A percentile compares a stretch with the other conserved stretches of the same genome.
phyloP scores from a whole-genome alignment of 2,113 vertebrate genomes.

The Burhinus bistriatus region DNA sequence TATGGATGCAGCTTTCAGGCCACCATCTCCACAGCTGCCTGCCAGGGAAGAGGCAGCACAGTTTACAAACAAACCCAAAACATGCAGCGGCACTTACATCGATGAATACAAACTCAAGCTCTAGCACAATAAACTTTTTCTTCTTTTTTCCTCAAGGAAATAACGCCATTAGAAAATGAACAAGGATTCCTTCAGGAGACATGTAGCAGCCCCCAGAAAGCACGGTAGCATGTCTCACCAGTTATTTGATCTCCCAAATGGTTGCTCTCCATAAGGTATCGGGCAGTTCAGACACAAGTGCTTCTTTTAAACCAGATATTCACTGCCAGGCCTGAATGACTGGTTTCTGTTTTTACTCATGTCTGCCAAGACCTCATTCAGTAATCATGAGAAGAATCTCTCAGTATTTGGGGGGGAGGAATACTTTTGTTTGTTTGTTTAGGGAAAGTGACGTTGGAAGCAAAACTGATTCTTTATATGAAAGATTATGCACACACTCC shows the following conservation, averaged over 20 bases:
- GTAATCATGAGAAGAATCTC: neutral
- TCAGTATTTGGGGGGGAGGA: neutral
- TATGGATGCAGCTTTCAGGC: neutral
- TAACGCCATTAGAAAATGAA: neutral
- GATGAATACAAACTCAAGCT: neutral
- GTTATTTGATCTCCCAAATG: neutral
- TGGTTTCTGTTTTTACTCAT: neutral
- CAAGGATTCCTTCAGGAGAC: neutral
- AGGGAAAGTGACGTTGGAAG: neutral
- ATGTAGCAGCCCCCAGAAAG: neutral
- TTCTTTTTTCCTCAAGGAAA: neutral
- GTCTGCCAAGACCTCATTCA: neutral
- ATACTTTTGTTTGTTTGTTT: neutral
- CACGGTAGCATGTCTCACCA: neutral
- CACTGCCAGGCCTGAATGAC: neutral
- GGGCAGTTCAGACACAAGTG: neutral
- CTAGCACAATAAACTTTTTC: neutral
- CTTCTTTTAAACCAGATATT: neutral
- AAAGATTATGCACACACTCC: neutral
- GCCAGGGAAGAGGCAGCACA: neutral
- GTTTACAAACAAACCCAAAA: neutral
- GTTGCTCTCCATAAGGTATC: neutral
- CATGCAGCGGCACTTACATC: accelerated
- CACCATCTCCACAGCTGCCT: neutral
- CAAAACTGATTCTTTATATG: neutral